Evolutionary conservation across 2,797 vertebrate species (phyloP).

Genomic region (Phalanger gymnotis): DNA sequence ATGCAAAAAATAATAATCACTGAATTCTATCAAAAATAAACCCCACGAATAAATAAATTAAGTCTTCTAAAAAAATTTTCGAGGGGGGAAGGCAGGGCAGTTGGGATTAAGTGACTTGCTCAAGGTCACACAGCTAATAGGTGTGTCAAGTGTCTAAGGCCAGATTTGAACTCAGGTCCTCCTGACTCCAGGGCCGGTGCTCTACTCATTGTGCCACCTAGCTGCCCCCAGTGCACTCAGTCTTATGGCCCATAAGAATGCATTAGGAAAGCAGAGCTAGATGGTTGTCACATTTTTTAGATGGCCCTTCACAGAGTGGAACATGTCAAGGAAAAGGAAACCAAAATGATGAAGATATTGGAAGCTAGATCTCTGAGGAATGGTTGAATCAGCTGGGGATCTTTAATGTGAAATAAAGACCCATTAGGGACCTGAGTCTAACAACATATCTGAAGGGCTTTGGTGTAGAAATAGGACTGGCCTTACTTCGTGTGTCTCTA

Average conservation of each 20-base stretch:
- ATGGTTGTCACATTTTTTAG: not conserved
- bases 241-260: not conserved
- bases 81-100: no score
- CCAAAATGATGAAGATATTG: not conserved
- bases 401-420: not conserved
- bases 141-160: no score
- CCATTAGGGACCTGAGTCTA: not conserved
- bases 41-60: not conserved
- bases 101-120: no score
- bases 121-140: no score
- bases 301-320: no score
- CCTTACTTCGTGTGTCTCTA: not conserved
- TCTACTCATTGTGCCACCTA: no score
- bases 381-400: not conserved
- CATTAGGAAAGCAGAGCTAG: not conserved
- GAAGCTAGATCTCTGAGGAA: not conserved
- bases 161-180: no score
- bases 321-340: not conserved
- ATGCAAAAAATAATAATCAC: not conserved
- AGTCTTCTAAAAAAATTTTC: no score
- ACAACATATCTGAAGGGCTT: not conserved
- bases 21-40: not conserved
- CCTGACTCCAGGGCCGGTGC: no score
- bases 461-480: not conserved
- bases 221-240: not conserved